phyloP scores from a whole-genome alignment of 2,113 vertebrate genomes.

The Nothocercus nigrocapillus region DNA sequence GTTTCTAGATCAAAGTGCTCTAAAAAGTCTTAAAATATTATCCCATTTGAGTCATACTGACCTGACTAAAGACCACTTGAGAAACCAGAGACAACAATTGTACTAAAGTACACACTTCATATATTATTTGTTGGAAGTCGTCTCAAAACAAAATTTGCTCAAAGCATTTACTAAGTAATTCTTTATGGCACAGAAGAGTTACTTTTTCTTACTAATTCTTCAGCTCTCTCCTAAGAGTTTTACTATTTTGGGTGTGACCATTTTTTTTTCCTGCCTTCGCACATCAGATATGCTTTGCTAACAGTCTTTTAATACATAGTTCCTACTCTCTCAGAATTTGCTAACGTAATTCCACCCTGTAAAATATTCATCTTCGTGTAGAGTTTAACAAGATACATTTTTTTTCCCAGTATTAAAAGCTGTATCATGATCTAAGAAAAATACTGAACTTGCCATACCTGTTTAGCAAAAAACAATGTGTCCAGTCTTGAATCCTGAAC shows the following conservation, averaged over 20 bases:
- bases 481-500: conserved; percentile 97
- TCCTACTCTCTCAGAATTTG: background rate
- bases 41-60: background rate
- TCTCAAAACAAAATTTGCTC: conserved; percentile 1
- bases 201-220: background rate
- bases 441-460: conserved; percentile 79
- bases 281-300: background rate
- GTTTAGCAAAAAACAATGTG: conserved; percentile 98
- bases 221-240: background rate
- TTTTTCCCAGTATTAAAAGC: background rate
- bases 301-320: background rate
- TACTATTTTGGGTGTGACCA: background rate
- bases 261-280: background rate
- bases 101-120: background rate
- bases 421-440: background rate
- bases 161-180: background rate
- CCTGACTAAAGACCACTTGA: background rate
- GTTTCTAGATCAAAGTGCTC: background rate
- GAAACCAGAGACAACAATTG: background rate
- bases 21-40: background rate
- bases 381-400: background rate
- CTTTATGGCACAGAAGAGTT: background rate
- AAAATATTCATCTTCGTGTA: background rate
- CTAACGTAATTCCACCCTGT: background rate
- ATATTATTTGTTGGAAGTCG: conserved; percentile 38